A percentile compares a stretch with the other conserved stretches of the same genome.
Evolutionary conservation across 2,888 invertebrate genomes (phyloP).

Genomic region (Ectemnius lituratus): DNA sequence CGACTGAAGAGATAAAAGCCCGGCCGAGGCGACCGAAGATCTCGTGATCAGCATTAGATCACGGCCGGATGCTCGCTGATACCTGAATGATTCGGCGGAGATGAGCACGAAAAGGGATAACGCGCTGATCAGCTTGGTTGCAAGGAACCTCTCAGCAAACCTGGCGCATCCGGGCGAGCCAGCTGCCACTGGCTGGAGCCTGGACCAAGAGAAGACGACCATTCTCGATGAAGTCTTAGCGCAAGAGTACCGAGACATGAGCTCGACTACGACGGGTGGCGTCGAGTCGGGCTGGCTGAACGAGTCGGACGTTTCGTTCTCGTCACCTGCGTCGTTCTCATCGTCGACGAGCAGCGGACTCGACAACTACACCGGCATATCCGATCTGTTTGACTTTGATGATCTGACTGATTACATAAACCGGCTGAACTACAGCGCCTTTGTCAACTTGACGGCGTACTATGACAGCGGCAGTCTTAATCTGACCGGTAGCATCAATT

Average conservation of each 20-base stretch:
- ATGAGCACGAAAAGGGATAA: constrained; percentile 44
- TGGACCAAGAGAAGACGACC: constrained; percentile 13
- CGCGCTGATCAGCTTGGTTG: constrained; percentile 36
- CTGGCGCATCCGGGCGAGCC: constrained; percentile 24
- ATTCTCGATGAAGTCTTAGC: constrained; percentile 34
- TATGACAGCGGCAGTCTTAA: constrained; percentile 67
- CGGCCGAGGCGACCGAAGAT: constrained; percentile 60
- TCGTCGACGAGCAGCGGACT: constrained; percentile 45
- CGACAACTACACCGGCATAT: constrained; percentile 71
- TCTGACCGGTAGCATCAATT: constrained; percentile 63
- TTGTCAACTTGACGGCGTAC: constrained; percentile 76
- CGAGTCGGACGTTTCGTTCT: constrained; percentile 47
- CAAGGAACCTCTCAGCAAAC: constrained; percentile 36
- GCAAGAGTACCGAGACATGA: constrained; percentile 27
- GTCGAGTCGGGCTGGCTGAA: constrained; percentile 66
- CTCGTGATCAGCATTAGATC: constrained; percentile 59
- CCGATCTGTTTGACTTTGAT: constrained; percentile 81
- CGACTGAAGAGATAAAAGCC: constrained; percentile 44
- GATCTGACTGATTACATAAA: constrained; percentile 89
- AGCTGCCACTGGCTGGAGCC: constrained; percentile 34
- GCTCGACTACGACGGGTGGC: constrained; percentile 21
- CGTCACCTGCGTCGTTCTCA: constrained; percentile 32
- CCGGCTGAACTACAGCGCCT: constrained; percentile 79
- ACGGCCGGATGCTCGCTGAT: constrained; percentile 7
- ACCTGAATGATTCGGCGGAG: constrained; percentile 21